Evolutionary conservation across 2,797 vertebrate genomes (phyloP).

Genomic region (Periparus ater): DNA sequence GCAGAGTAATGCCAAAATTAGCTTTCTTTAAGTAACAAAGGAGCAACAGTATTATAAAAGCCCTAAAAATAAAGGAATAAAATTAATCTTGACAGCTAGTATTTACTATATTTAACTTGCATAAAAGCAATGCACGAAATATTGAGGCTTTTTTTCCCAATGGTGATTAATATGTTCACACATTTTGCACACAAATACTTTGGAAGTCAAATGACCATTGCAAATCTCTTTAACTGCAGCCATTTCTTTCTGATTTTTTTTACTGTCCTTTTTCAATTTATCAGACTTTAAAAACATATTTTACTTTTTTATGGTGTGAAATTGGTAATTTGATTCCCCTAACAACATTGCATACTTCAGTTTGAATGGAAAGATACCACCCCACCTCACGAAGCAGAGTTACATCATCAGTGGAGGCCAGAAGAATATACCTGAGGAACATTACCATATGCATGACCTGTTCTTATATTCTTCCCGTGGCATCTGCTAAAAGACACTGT

Average conservation of each 20-base stretch:
- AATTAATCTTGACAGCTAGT: background rate
- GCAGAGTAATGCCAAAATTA: background rate
- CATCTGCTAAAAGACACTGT: background rate
- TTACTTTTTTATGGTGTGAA: background rate
- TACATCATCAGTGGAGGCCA: background rate
- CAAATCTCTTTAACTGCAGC: background rate
- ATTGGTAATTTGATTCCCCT: background rate
- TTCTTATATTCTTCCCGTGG: background rate
- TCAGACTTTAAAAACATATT: background rate
- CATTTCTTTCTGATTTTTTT: background rate
- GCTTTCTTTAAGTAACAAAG: background rate
- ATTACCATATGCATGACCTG: background rate
- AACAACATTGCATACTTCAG: background rate
- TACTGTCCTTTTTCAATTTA: background rate
- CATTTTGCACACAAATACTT: background rate
- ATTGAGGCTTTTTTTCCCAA: background rate
- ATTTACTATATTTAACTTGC: background rate
- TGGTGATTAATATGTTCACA: background rate
- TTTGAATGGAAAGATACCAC: background rate
- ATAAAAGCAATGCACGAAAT: background rate
- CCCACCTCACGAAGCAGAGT: background rate
- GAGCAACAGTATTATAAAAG: background rate
- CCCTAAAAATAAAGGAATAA: constrained; percentile 4
- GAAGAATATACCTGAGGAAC: background rate
- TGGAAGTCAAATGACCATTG: background rate